These are phyloP conservation scores for Podarcis lilfordi DNA, from an alignment of 2,797 vertebrate species.

Conservation along the genomic window DNA sequence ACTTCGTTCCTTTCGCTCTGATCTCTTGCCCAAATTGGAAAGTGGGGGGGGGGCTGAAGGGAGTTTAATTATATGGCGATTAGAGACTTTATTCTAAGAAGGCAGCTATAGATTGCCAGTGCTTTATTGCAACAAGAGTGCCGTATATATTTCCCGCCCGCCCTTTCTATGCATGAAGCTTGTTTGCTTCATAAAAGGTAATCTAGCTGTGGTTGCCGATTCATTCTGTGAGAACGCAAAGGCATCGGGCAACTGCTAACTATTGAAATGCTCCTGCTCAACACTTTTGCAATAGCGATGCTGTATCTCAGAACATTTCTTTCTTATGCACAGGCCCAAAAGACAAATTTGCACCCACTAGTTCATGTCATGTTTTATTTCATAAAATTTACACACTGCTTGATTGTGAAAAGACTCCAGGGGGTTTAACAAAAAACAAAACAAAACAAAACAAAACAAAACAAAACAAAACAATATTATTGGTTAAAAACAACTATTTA, in stretches of 20 bases:
- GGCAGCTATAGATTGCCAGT: constrained; percentile 9
- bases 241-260: not conserved
- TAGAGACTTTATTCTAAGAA: constrained; percentile 50
- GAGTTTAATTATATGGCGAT: constrained; percentile 51
- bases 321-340: not conserved
- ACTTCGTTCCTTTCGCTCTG: constrained; percentile 62
- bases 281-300: not conserved
- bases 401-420: no score
- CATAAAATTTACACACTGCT: no score
- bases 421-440: no score
- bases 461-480: no score
- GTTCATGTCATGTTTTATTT: no score
- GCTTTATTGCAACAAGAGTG: not conserved
- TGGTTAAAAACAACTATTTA: no score
- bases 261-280: not conserved
- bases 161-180: not conserved
- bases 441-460: no score
- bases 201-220: not conserved
- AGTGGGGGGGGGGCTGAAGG: constrained; percentile 37
- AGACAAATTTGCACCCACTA: not conserved
- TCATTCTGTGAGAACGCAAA: not conserved
- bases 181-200: not conserved
- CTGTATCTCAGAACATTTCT: not conserved
- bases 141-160: not conserved
- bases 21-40: constrained; percentile 67